A percentile compares a stretch with the other conserved stretches of the same genome.
These are phyloP conservation scores for Tubulanus polymorphus DNA, from an alignment of 2,888 invertebrate species.

Conservation along the genomic window DNA sequence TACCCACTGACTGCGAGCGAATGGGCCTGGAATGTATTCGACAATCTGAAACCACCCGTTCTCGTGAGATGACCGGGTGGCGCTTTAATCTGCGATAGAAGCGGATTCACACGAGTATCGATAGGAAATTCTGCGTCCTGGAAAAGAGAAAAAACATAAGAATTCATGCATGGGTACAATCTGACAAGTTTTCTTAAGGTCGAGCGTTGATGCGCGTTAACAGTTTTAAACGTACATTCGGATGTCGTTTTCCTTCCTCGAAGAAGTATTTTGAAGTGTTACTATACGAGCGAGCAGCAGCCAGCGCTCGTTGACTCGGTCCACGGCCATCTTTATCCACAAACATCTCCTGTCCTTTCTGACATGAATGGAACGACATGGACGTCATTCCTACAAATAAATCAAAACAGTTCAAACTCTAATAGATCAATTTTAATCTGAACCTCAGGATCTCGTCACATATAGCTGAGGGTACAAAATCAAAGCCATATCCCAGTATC, in stretches of 20 bases:
- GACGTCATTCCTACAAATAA: neutral
- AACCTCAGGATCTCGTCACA: too few relatives aligned
- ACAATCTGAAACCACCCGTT: slow-evolving; percentile 46
- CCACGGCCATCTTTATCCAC: slow-evolving; percentile 35
- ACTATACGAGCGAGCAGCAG: slow-evolving; percentile 29
- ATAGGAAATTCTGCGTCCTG: slow-evolving; percentile 51
- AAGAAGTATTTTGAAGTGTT: slow-evolving; percentile 25
- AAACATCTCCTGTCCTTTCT: slow-evolving; percentile 15
- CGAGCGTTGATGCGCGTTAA: too few relatives aligned
- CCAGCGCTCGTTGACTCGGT: slow-evolving; percentile 43
- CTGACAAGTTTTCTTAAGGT: too few relatives aligned
- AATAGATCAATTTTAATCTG: too few relatives aligned
- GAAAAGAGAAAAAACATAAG: slow-evolving; percentile 2
- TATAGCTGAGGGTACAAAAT: too few relatives aligned
- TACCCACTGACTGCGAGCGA: slow-evolving; percentile 49
- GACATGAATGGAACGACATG: neutral
- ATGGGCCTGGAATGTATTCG: slow-evolving; percentile 49
- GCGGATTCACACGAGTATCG: slow-evolving; percentile 50
- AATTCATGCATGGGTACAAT: neutral
- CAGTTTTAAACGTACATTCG: slow-evolving; percentile 43
- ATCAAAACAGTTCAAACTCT: too few relatives aligned
- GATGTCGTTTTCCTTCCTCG: slow-evolving; percentile 35
- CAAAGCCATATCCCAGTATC: too few relatives aligned
- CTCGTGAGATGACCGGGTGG: slow-evolving; percentile 43
- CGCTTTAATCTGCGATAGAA: slow-evolving; percentile 36